phyloP scores from a whole-genome alignment of 2,888 invertebrate genomes.

The Mythimna ferrago region DNA sequence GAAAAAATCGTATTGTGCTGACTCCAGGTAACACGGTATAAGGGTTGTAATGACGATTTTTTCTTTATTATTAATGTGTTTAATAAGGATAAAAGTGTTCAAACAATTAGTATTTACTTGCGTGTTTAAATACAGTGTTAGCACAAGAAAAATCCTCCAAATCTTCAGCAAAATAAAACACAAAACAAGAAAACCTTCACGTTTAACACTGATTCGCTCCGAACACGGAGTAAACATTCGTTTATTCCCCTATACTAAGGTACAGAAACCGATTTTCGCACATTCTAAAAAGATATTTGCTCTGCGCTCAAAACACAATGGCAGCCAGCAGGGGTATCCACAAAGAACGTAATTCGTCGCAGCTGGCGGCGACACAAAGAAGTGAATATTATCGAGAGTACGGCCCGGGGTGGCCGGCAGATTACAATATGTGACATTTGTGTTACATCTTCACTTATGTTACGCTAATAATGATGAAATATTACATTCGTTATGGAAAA shows the following conservation, averaged over 20 bases:
- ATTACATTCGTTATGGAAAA: conserved; percentile 34
- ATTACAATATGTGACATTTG: conserved; percentile 69
- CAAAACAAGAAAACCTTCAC: conserved; percentile 10
- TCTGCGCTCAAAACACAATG: conserved; percentile 73
- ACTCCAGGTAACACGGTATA: too few species aligned
- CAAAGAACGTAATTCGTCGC: conserved; percentile 82
- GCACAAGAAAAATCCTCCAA: background rate
- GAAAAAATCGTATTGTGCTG: too few species aligned
- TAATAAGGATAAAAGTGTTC: too few species aligned
- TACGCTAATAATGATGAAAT: conserved; percentile 50
- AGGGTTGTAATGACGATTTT: background rate
- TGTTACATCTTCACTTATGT: conserved; percentile 56
- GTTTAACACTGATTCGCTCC: conserved; percentile 44
- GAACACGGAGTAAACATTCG: conserved; percentile 58
- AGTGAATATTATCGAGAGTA: conserved; percentile 75
- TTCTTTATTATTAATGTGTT: background rate
- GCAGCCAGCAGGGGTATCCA: conserved; percentile 67
- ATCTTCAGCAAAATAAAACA: conserved; percentile 19
- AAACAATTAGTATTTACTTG: background rate
- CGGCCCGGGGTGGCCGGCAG: conserved; percentile 61
- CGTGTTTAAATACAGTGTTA: background rate
- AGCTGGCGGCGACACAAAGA: conserved; percentile 79
- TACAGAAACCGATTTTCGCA: conserved; percentile 68
- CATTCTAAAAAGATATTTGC: conserved; percentile 72
- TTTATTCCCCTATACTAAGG: conserved; percentile 56